Conservation (phyloP, 37 sponge, comb jelly and placozoan species). For the Halisarca cf. caerulea region DNA sequence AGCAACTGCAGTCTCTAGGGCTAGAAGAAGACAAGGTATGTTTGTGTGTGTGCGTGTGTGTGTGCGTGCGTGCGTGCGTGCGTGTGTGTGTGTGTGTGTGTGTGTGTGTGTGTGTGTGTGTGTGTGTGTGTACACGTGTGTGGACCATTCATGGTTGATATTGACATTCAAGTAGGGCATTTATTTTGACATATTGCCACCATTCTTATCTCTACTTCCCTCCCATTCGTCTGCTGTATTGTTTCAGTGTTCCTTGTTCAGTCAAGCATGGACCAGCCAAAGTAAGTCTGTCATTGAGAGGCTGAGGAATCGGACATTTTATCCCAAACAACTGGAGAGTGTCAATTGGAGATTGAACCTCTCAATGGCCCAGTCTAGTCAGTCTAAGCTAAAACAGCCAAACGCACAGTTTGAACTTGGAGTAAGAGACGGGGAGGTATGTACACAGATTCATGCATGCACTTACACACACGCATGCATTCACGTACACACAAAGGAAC, state of each 20-base stretch:
- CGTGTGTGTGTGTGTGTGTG: slow-evolving; percentile 13
- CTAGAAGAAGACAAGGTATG: slow-evolving; percentile 16
- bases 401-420: slow-evolving; percentile 84
- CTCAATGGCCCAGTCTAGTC: slow-evolving; percentile 73
- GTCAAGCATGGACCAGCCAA: slow-evolving; percentile 69
- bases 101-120: slow-evolving; percentile 16
- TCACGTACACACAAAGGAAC: too few relatives aligned
- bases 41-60: not conserved
- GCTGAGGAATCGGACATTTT: slow-evolving; percentile 68
- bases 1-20: slow-evolving; percentile 69
- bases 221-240: too few relatives aligned
- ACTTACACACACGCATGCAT: too few relatives aligned
- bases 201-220: too few relatives aligned
- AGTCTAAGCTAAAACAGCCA: slow-evolving; percentile 77
- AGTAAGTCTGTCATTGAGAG: slow-evolving; percentile 73
- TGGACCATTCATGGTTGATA: not conserved
- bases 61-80: not conserved
- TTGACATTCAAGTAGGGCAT: not conserved
- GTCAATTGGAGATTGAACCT: slow-evolving; percentile 87
- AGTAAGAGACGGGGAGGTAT: slow-evolving; percentile 6
- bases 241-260: slow-evolving; percentile 38
- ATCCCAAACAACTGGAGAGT: slow-evolving; percentile 84
- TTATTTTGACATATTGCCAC: too few relatives aligned
- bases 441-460: not conserved
- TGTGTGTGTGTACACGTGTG: not conserved